These are phyloP conservation scores for Sebastes nivosus DNA, from an alignment of 2,797 vertebrate species.

Conservation along the genomic window DNA sequence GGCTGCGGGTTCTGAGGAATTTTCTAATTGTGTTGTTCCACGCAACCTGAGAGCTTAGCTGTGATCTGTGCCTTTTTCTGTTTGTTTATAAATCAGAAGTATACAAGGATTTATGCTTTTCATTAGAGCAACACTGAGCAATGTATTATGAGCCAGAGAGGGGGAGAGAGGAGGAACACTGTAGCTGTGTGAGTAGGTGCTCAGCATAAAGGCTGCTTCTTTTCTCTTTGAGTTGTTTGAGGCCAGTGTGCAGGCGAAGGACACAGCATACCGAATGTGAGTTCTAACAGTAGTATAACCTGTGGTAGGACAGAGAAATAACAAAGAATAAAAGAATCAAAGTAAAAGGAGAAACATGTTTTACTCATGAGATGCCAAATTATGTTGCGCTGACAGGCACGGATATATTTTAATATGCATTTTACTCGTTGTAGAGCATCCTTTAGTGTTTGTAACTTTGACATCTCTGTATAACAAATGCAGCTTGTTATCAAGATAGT, in stretches of 20 bases:
- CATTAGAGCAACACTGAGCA: constrained; percentile 25
- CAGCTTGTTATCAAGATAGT: neutral
- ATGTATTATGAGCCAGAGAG: constrained; percentile 14
- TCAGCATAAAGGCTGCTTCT: constrained; percentile 46
- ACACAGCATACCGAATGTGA: constrained; percentile 29
- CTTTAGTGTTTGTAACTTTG: neutral
- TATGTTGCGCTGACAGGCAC: neutral
- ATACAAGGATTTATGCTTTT: constrained; percentile 31
- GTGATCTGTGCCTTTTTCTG: neutral
- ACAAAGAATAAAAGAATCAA: neutral
- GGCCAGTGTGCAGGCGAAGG: constrained; percentile 53
- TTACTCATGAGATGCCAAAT: neutral
- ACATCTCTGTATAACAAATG: neutral
- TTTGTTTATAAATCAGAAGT: constrained; percentile 40
- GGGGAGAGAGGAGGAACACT: constrained; percentile 26
- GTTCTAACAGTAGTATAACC: neutral
- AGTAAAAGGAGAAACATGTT: neutral
- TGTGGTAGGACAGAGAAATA: neutral
- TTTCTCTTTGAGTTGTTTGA: constrained; percentile 46
- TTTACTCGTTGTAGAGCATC: neutral
- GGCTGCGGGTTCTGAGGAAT: neutral
- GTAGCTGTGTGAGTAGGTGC: constrained; percentile 50
- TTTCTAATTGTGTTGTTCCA: neutral
- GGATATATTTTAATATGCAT: neutral
- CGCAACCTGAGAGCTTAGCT: constrained; percentile 8